A percentile compares a stretch with the other conserved stretches of the same genome.
phyloP scores from a whole-genome alignment of 2,888 invertebrate species.

The Steromphala cineraria region DNA sequence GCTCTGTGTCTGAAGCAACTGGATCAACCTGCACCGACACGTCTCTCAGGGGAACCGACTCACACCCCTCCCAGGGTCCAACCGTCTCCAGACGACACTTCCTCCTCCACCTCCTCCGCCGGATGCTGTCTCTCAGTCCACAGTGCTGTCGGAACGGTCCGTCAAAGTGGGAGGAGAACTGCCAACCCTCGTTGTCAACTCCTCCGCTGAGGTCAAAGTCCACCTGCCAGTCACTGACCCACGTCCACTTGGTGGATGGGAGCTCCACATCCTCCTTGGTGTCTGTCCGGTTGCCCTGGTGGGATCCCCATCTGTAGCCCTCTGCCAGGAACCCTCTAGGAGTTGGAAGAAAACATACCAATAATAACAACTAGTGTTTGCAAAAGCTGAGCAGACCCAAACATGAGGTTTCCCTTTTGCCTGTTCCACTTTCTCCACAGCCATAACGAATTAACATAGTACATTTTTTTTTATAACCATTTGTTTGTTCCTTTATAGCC shows the following conservation, averaged over 20 bases:
- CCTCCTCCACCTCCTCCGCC: slow-evolving; percentile 87
- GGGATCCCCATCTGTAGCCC: slow-evolving; percentile 89
- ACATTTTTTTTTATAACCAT: no score
- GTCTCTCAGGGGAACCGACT: slow-evolving; percentile 89
- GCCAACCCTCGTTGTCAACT: slow-evolving; percentile 94
- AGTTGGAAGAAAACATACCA: not conserved
- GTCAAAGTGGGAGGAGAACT: slow-evolving; percentile 94
- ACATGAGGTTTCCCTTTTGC: no score
- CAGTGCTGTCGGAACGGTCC: slow-evolving; percentile 89
- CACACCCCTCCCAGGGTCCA: slow-evolving; percentile 92
- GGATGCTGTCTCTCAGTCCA: slow-evolving; percentile 91
- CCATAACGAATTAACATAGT: no score
- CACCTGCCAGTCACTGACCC: slow-evolving; percentile 93
- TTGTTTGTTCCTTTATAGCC: no score
- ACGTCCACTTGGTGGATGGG: slow-evolving; percentile 91
- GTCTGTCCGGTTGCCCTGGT: slow-evolving; percentile 87
- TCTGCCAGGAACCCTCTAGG: not conserved
- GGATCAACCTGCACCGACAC: slow-evolving; percentile 83
- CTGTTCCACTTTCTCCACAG: no score
- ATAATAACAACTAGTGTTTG: no score
- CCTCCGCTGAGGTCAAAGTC: slow-evolving; percentile 93
- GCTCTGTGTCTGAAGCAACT: slow-evolving; percentile 51
- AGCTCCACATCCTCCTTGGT: slow-evolving; percentile 91
- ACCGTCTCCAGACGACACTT: slow-evolving; percentile 87
- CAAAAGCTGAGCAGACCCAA: no score